Base-by-base conservation (phyloP, 2,113 vertebrate species). In the Cepphus grylle region DNA sequence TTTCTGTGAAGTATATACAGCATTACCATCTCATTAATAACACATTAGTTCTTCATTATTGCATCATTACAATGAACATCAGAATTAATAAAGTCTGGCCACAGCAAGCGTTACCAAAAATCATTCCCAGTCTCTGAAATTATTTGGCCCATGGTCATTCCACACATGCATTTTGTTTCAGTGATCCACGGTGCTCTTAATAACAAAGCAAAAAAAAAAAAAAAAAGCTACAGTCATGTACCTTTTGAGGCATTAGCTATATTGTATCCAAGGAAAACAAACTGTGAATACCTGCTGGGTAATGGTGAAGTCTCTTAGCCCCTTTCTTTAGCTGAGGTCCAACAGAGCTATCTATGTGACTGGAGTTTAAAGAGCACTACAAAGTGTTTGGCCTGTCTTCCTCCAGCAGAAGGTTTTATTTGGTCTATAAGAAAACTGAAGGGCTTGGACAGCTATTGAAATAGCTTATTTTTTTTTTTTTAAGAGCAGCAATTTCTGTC, bases 1-100 rank as follows among this genome's bases (percentile, higher is more conserved):
- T 79, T 93, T 86, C 76, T 95, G 81, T 90, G 78, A 78, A 81
- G 43, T 78, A 45, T 34, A 45, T 26, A 56, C 55, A 91, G 78
- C 74, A 73, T 94, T 77, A 71, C 13, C 38, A 85, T 79, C 71
- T 96, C 76, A 80, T 96, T 95, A 96, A 90, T 94, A 72, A 73
- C 52, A 30, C 56, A 63, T 94, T 82, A 80, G 18, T n/a, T 88
- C 63, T 81, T 94, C 73, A n/a, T 94, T 92, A 71, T 88, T 74
- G 40, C 73, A 86, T 81, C 80, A 66, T 86, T 92, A 50, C 42
- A 58, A 3, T 17, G 43, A 92, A 36, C 34, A 85, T 69, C 67
- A 90, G 59, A 77, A 89, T 94, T 84, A 62, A 83, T 90, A 66
- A 72, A 10, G 29, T 23, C 85, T 88, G 47, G 10, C 49, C 90